Evolutionary conservation across 1,140 invertebrate species (phyloP), one percentile per base, ranked within the genome.

Genomic region (Tetragonula clypearis): DNA sequence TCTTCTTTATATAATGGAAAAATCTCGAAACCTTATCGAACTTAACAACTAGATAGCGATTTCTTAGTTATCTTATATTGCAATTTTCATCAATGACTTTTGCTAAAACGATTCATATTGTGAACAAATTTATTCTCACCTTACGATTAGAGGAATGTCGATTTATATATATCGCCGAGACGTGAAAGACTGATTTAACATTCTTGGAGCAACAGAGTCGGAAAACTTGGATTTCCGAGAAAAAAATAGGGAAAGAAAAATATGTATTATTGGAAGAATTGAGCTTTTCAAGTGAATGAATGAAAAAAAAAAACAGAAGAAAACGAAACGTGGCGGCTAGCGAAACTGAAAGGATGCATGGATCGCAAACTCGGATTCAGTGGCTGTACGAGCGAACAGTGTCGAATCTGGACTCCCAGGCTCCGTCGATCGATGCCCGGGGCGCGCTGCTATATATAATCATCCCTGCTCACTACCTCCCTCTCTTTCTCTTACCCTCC

Each of bases 361-460:
- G 77, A 86, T 89, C 87, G 56, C 84, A 17, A 41, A 85, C 68
- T 56, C 53, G 56, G 87, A 69, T 86, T 86, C 79, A 66, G 53
- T 49, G 68, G 66, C 87, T 84, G 80, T 78, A 26, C 88, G 65
- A 72, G 71, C 72, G 88, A 82, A 86, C 88, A 84, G 77, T 87
- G 85, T 85, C 85, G 85, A 90, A 90, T 90, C 88, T 86, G 88
- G 85, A 87, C 88, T 89, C 88, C 88, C 88, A 90, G 88, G 88
- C 85, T 90, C 85, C 85, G 71, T 74, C 85, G 88, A 89, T 90
- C 88, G 88, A 90, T 90, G 88, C 88, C 88, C 88, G 85, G 88
- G 88, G 88, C 88, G 55, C 88, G 85, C 73, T 89, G 53, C 88
- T 90, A 89, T 90, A 90, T 90, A 90, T 90, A 90, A 80, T 87